Evolutionary conservation across 2,797 vertebrate genomes (phyloP), one percentile per base, ranked within the genome.

Genomic region (Helostoma temminkii): DNA sequence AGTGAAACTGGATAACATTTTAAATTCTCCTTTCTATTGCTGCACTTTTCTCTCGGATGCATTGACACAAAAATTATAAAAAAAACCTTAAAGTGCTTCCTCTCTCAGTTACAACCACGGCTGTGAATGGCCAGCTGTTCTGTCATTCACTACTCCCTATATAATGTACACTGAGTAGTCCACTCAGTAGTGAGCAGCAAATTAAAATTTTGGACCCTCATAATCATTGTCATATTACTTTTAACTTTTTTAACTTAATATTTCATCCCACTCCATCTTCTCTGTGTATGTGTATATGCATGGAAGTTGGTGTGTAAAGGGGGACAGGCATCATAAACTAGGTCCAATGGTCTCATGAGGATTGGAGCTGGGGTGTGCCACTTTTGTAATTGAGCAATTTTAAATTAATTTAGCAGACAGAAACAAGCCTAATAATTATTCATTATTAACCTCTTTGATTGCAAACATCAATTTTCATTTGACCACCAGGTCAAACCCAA

Each of bases 341-440:
- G 85, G 39, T 76, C 80, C 74, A n/a, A 34, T 43, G 22, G 42
- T 57, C 86, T 76, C 78, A 34, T 34, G 71, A 61, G 86, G 67
- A 60, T 56, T 68, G 28, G 12, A 63, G 50, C 26, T 25, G 46
- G 61, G 59, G 47, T 74, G 84, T 78, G 83, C 84, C 80, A 90
- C 76, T 89, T 89, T 81, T 77, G 56, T 83, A 85, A 84, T 62
- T 77, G 71, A 77, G 37, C 43, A 41, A 61, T 78, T 78, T 74
- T 5, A 36, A 80, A 76, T 79, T 61, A 67, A 80, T 84, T 82
- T 59, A 67, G 58, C 46, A 64, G 25, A 71, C 26, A n/a, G 19
- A 63, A 49, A 73, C 22, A 18, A 66, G 70, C 16, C 36, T 70
- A 55, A 81, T 76, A 80, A 83, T 82, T 69, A 67, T 56, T 65